Conservation (phyloP, 1,140 invertebrate genomes). For the Dreissena polymorpha region DNA sequence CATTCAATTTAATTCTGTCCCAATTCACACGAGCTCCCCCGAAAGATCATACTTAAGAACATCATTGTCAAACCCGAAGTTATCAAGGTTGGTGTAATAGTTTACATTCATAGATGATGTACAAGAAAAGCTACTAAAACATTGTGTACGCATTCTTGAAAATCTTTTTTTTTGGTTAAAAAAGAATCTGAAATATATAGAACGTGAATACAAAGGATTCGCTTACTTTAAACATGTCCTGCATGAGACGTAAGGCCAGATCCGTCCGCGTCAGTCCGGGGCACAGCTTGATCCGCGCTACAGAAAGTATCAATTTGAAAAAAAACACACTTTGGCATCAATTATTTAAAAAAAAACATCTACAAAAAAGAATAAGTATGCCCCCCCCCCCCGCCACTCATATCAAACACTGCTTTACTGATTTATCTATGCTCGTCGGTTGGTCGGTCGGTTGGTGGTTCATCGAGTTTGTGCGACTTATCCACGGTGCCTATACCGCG, state of each 20-base stretch:
- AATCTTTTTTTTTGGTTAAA: not conserved
- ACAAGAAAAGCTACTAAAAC: not conserved
- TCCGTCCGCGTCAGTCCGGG: slow-evolving; percentile 48
- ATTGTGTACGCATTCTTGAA: not conserved
- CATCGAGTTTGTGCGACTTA: too few relatives aligned
- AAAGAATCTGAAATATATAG: not conserved
- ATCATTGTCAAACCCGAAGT: not conserved
- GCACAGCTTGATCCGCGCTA: slow-evolving; percentile 32
- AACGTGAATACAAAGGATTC: not conserved
- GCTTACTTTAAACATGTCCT: slow-evolving; percentile 41
- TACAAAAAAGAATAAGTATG: too few relatives aligned
- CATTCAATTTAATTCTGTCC: too few relatives aligned
- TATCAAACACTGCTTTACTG: too few relatives aligned
- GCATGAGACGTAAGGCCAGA: slow-evolving; percentile 14
- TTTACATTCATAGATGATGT: not conserved
- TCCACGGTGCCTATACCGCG: too few relatives aligned
- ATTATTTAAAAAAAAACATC: too few relatives aligned
- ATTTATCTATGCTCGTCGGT: too few relatives aligned
- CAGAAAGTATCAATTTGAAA: too few relatives aligned
- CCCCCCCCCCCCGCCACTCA: too few relatives aligned
- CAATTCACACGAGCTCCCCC: too few relatives aligned
- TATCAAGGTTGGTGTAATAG: not conserved
- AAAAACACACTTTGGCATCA: too few relatives aligned
- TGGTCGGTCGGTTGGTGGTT: too few relatives aligned
- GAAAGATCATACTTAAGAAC: not conserved